phyloP scores from a whole-genome alignment of 2,797 vertebrate genomes.

The Gastrophryne carolinensis region DNA sequence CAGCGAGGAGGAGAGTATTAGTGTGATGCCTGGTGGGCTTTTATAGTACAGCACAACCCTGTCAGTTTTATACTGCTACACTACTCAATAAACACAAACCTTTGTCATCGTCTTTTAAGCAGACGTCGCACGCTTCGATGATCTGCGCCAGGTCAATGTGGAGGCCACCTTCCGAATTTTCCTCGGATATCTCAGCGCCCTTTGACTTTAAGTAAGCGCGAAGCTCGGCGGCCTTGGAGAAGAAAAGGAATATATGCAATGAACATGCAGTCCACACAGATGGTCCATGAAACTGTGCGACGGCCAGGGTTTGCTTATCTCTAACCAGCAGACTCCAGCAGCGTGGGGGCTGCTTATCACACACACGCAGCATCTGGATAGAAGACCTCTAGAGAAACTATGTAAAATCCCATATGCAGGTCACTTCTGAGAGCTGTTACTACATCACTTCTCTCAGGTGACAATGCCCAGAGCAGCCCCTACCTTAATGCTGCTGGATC shows the following conservation, averaged over 20 bases:
- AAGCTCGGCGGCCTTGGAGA: conserved; percentile 85
- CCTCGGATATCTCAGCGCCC: conserved; percentile 96
- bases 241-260: not conserved
- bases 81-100: conserved; percentile 68
- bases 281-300: not conserved
- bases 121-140: conserved; percentile 92
- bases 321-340: not conserved
- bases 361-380: not conserved
- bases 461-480: too few relatives aligned
- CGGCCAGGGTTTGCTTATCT: not conserved
- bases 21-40: too few relatives aligned
- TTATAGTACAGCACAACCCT: too few relatives aligned
- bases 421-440: too few relatives aligned
- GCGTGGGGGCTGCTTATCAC: not conserved
- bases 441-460: too few relatives aligned
- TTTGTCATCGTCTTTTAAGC: conserved; percentile 96
- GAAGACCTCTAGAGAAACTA: too few relatives aligned
- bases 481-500: too few relatives aligned
- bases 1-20: too few relatives aligned
- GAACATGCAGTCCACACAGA: not conserved
- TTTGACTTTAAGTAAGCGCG: conserved; percentile 91
- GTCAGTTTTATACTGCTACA: not conserved
- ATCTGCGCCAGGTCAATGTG: conserved; percentile 93
- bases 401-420: too few relatives aligned
- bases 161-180: conserved; percentile 92